phyloP scores from a whole-genome alignment of 2,797 vertebrate species.

The Australoheros facetus region DNA sequence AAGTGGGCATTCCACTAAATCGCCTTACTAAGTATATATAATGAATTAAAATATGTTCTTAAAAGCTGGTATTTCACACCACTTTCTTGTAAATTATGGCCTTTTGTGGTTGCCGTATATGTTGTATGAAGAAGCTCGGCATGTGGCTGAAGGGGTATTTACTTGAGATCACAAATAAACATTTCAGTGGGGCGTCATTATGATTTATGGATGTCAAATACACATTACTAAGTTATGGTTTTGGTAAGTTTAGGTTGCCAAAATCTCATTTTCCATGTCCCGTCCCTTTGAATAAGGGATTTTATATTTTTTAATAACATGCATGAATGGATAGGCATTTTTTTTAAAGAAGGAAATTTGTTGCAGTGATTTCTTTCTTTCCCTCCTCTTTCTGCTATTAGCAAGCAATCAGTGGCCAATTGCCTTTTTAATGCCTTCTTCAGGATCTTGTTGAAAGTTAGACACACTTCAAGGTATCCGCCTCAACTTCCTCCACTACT shows the following conservation, averaged over 20 bases:
- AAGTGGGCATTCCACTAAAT: too few species aligned
- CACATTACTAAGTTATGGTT: conserved; percentile 82
- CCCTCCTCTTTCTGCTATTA: conserved; percentile 85
- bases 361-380: conserved; percentile 81
- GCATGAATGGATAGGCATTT: conserved; percentile 87
- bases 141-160: conserved; percentile 22
- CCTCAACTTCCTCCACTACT: conserved; percentile 82
- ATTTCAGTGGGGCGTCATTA: conserved; percentile 71
- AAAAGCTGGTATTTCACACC: too few species aligned
- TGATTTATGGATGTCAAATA: conserved; percentile 85
- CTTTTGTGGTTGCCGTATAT: too few species aligned
- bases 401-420: conserved; percentile 89
- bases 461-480: conserved; percentile 83
- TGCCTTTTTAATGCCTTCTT: conserved; percentile 88
- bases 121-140: not conserved
- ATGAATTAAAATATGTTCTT: too few species aligned
- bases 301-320: conserved; percentile 93
- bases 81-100: too few species aligned
- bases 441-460: conserved; percentile 86
- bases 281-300: conserved; percentile 84
- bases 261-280: conserved; percentile 84
- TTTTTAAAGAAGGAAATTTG: conserved; percentile 81
- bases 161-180: conserved; percentile 26
- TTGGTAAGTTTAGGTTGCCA: conserved; percentile 83
- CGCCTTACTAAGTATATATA: too few species aligned